These are phyloP conservation scores for Tillus elongatus DNA, from an alignment of 2,888 invertebrate species.

Conservation along the genomic window DNA sequence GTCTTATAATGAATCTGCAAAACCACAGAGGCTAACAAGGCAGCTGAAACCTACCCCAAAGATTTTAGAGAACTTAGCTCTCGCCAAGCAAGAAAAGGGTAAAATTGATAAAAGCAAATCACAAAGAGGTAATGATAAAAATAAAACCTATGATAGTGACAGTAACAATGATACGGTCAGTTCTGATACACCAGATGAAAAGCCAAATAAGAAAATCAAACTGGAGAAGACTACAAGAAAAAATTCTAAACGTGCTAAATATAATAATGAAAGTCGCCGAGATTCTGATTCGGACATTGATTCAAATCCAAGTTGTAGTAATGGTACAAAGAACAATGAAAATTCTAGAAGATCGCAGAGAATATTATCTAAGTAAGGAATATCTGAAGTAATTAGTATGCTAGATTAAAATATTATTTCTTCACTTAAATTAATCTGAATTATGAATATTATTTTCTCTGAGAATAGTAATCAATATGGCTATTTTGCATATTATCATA, in stretches of 20 bases:
- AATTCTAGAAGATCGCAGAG: conserved; percentile 29
- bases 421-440: no score
- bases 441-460: no score
- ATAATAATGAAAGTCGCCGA: conserved; percentile 20
- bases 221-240: conserved; percentile 24
- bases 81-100: conserved; percentile 29
- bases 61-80: conserved; percentile 55
- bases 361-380: conserved; percentile 25
- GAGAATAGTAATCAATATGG: no score
- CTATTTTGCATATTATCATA: no score
- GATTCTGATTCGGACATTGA: conserved; percentile 25
- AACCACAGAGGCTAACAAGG: conserved; percentile 45
- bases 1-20: conserved; percentile 49
- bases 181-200: conserved; percentile 16
- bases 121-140: conserved; percentile 14
- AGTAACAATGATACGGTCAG: conserved; percentile 14
- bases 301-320: conserved; percentile 15
- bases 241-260: conserved; percentile 21
- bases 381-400: no score
- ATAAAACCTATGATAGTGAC: conserved; percentile 19
- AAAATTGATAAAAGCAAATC: conserved; percentile 17
- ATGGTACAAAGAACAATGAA: conserved; percentile 18
- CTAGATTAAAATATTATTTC: no score
- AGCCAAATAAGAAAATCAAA: conserved; percentile 17
- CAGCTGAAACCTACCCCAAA: conserved; percentile 60